Percentiles rank a stretch among this genome's conserved stretches.
Conservation (phyloP, 1,140 invertebrate genomes). For the Bemisia tabaci region DNA sequence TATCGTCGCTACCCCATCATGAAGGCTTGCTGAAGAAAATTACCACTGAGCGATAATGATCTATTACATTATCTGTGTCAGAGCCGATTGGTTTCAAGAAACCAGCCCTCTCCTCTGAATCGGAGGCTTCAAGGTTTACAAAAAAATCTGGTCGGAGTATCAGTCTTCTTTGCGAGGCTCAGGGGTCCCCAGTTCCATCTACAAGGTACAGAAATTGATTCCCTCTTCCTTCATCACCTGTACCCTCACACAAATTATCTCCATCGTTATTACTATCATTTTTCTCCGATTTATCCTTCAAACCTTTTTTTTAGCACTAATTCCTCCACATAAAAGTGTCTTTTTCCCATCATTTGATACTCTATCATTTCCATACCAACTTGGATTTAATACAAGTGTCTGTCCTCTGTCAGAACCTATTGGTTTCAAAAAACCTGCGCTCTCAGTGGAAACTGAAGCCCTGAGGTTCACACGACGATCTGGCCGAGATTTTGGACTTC, state of each 20-base stretch:
- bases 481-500: slow-evolving; percentile 35
- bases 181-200: slow-evolving; percentile 47
- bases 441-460: slow-evolving; percentile 34
- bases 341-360: too few relatives aligned
- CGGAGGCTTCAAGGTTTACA: slow-evolving; percentile 33
- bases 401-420: slow-evolving; percentile 41
- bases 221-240: neutral
- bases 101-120: slow-evolving; percentile 35
- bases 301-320: too few relatives aligned
- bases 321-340: too few relatives aligned
- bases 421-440: slow-evolving; percentile 37
- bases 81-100: slow-evolving; percentile 41
- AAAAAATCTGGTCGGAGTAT: slow-evolving; percentile 32
- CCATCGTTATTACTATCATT: too few relatives aligned
- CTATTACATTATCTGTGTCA: too few relatives aligned
- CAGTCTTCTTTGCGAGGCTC: slow-evolving; percentile 44
- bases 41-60: too few relatives aligned
- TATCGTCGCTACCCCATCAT: too few relatives aligned
- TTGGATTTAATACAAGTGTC: too few relatives aligned
- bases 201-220: slow-evolving; percentile 39
- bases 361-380: too few relatives aligned
- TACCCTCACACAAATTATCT: too few relatives aligned
- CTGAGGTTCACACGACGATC: slow-evolving; percentile 31
- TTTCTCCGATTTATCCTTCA: too few relatives aligned
- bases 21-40: too few relatives aligned